Evolutionary conservation across 1,140 invertebrate species (phyloP).

Genomic region (Pomacea maculata): DNA sequence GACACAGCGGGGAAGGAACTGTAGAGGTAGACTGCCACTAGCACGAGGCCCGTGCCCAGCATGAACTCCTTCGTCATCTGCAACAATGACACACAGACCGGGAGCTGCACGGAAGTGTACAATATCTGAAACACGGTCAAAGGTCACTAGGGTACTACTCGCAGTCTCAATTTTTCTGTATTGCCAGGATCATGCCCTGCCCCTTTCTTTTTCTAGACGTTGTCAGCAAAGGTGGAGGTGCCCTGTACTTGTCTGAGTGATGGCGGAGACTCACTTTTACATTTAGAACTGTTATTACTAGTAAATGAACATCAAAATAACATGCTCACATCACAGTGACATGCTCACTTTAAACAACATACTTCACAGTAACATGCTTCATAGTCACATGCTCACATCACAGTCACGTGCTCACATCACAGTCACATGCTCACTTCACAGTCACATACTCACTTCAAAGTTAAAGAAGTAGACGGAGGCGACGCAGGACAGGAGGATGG

Average conservation of each 20-base stretch:
- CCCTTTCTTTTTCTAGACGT: neutral
- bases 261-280: neutral
- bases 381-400: constrained; percentile 73
- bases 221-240: neutral
- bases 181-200: neutral
- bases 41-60: constrained; percentile 88
- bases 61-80: constrained; percentile 74
- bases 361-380: too few species aligned
- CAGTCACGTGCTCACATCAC: constrained; percentile 70
- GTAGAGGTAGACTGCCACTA: constrained; percentile 94
- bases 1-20: constrained; percentile 24
- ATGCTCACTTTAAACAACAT: too few species aligned
- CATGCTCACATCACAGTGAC: too few species aligned
- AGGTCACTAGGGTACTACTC: neutral
- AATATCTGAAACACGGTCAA: neutral
- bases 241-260: neutral
- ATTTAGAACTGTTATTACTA: too few species aligned
- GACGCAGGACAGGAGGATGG: constrained; percentile 88
- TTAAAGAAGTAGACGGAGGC: constrained; percentile 93
- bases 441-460: constrained; percentile 79
- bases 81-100: neutral
- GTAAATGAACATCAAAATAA: too few species aligned
- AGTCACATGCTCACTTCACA: neutral
- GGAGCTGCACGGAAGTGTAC: neutral
- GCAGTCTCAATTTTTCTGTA: neutral